Percentiles rank a stretch among this genome's conserved stretches.
Conservation (phyloP, 2,888 invertebrate genomes). For the Chloromyia formosa region DNA sequence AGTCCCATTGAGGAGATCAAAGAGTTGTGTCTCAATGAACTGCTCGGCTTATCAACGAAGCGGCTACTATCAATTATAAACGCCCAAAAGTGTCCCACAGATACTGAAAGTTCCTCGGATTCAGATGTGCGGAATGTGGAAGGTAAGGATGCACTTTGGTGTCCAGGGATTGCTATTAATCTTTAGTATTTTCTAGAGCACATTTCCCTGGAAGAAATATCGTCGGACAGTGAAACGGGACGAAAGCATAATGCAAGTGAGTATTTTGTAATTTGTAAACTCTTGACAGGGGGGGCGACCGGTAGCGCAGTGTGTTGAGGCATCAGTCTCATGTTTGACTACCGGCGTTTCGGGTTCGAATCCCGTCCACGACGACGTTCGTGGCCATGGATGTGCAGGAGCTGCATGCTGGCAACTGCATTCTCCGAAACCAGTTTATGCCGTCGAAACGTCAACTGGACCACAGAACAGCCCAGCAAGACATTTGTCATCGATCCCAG, state of each 20-base stretch:
- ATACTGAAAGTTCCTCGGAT: conserved; percentile 62
- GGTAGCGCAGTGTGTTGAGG: too few species aligned
- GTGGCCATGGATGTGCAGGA: too few species aligned
- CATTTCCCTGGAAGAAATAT: conserved; percentile 71
- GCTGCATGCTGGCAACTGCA: too few species aligned
- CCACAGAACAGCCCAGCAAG: too few species aligned
- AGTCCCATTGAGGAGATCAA: conserved; percentile 66
- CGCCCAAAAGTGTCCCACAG: conserved; percentile 61
- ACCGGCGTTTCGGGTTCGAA: too few species aligned
- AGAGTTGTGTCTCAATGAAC: conserved; percentile 70
- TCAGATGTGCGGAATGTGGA: conserved; percentile 60
- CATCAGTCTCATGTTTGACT: too few species aligned
- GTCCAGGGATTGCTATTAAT: not conserved
- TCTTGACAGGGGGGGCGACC: too few species aligned
- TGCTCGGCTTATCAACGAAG: conserved; percentile 71
- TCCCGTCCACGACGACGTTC: too few species aligned
- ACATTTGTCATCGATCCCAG: too few species aligned
- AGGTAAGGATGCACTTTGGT: conserved; percentile 52
- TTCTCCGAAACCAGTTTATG: too few species aligned
- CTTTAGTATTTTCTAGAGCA: conserved; percentile 63
- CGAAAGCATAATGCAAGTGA: conserved; percentile 16
- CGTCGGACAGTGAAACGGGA: conserved; percentile 63
- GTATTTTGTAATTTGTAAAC: too few species aligned
- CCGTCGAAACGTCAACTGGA: too few species aligned
- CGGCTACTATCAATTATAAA: conserved; percentile 67